Percentiles rank a stretch among this genome's conserved stretches.
phyloP scores from a whole-genome alignment of 2,113 vertebrate species.

The Odontophorus gujanensis region DNA sequence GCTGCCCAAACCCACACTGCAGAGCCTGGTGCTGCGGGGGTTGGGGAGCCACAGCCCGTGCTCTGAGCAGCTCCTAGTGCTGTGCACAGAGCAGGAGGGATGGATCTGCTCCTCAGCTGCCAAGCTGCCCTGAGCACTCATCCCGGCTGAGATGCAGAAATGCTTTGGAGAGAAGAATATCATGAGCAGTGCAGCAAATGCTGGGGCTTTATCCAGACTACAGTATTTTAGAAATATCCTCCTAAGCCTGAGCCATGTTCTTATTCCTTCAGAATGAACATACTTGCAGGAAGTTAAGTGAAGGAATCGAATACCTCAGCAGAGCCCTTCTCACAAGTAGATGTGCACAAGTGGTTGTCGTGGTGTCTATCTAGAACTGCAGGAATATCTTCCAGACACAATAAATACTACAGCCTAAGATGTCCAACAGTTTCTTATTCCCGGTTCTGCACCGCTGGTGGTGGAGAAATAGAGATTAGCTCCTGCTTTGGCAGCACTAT shows the following conservation, averaged over 20 bases:
- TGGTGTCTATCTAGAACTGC: too few relatives aligned
- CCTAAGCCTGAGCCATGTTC: neutral
- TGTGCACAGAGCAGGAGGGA: neutral
- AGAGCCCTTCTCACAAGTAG: neutral
- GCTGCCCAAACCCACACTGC: too few relatives aligned
- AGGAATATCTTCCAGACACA: neutral
- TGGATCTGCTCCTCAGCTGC: neutral
- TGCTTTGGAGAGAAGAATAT: neutral
- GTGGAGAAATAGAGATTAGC: neutral
- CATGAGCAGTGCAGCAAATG: neutral
- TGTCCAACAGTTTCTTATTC: neutral
- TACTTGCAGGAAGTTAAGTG: neutral
- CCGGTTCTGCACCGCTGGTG: neutral
- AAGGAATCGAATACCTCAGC: neutral
- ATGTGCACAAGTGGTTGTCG: neutral
- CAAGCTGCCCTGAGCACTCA: neutral
- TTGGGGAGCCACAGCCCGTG: neutral
- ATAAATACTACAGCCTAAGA: neutral
- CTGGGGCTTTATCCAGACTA: neutral
- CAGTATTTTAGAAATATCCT: neutral
- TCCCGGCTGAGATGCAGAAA: neutral
- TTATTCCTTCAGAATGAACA: neutral
- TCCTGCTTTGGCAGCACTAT: neutral
- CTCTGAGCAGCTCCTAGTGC: neutral
- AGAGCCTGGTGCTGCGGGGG: neutral